Evolutionary conservation across 2,888 invertebrate genomes (phyloP).

Genomic region (Desoria tigrina): DNA sequence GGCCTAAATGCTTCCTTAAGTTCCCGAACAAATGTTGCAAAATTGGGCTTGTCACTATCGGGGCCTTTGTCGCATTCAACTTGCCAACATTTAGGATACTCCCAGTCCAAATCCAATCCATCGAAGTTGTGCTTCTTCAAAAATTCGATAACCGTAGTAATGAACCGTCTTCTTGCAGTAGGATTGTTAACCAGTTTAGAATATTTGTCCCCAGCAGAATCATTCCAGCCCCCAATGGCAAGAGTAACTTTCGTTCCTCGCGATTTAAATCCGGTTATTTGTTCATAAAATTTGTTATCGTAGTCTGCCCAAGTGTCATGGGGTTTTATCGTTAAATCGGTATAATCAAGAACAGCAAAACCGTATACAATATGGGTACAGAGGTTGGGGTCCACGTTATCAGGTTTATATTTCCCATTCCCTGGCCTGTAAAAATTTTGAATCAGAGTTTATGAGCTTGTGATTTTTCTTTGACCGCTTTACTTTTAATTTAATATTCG

Average conservation of each 20-base stretch:
- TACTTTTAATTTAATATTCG: no score
- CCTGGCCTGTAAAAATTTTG: conserved; percentile 68
- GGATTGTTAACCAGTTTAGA: conserved; percentile 79
- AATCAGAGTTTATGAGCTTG: no score
- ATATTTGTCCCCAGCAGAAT: conserved; percentile 87
- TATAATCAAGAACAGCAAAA: conserved; percentile 80
- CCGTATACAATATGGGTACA: conserved; percentile 94
- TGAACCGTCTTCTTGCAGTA: conserved; percentile 70
- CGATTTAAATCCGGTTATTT: conserved; percentile 72
- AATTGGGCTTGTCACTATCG: conserved; percentile 77
- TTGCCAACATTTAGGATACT: conserved; percentile 72
- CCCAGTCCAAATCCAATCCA: conserved; percentile 61
- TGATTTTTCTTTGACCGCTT: no score
- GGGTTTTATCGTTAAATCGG: conserved; percentile 73
- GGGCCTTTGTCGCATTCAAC: conserved; percentile 84
- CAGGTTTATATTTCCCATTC: conserved; percentile 75
- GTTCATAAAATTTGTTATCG: conserved; percentile 86
- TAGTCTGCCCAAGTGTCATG: conserved; percentile 87
- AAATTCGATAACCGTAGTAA: conserved; percentile 63
- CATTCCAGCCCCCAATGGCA: conserved; percentile 93
- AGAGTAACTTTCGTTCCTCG: conserved; percentile 77
- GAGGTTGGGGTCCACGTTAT: conserved; percentile 76
- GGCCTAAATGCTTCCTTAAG: conserved; percentile 68
- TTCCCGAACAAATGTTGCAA: conserved; percentile 73
- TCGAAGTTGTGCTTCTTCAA: conserved; percentile 59